Conservation (phyloP, 2,113 vertebrate genomes). For the Todiramphus chloris region DNA sequence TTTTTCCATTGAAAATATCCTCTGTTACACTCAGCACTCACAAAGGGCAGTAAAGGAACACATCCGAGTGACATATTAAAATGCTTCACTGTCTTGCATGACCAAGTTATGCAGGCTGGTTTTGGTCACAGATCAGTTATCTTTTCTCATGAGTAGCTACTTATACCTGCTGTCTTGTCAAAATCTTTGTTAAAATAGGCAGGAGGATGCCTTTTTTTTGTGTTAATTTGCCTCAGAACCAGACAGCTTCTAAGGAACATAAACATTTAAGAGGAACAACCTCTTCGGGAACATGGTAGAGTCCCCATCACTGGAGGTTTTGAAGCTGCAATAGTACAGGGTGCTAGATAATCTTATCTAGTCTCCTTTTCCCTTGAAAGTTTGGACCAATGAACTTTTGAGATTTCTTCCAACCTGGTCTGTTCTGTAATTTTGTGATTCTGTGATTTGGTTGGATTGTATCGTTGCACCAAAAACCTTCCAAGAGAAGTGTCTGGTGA, state of each 20-base stretch:
- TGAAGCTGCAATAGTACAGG: not conserved
- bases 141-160: slow-evolving; percentile 2
- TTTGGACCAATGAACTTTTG: not conserved
- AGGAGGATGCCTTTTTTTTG: not conserved
- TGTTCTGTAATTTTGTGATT: not conserved
- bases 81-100: not conserved
- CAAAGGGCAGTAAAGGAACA: not conserved
- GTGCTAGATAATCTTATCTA: not conserved
- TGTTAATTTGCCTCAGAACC: not conserved
- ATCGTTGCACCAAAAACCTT: not conserved
- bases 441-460: not conserved
- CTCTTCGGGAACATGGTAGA: not conserved
- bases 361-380: not conserved
- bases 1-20: not conserved
- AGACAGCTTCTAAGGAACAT: not conserved
- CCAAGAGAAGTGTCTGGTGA: not conserved
- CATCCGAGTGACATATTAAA: not conserved
- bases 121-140: slow-evolving; percentile 22
- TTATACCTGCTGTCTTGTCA: not conserved
- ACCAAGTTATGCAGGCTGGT: not conserved
- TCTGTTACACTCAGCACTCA: not conserved
- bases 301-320: not conserved
- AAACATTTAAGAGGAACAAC: not conserved
- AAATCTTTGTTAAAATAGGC: not conserved
- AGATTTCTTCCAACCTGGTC: not conserved